These are phyloP conservation scores for Brachionus sp. DNA, from an alignment of 1,140 invertebrate genomes.

Conservation along the genomic window DNA sequence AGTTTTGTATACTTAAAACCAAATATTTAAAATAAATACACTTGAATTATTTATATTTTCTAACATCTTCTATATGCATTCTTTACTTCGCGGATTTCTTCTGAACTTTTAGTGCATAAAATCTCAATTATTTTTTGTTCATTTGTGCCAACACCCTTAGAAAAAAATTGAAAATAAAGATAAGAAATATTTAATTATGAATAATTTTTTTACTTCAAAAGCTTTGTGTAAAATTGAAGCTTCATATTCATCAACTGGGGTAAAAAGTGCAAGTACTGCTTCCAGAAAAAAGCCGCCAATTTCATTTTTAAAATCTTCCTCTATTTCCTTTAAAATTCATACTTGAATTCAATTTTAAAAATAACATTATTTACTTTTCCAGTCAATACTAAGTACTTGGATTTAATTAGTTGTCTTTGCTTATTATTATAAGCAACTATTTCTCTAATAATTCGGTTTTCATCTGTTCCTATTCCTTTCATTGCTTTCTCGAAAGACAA, in stretches of 20 bases:
- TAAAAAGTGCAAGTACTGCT: conserved; percentile 77
- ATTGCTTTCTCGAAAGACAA: conserved; percentile 56
- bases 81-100: conserved; percentile 2
- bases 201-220: background rate
- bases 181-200: background rate
- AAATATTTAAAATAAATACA: no score
- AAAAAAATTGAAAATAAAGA: background rate
- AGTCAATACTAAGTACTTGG: conserved; percentile 50
- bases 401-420: conserved; percentile 59
- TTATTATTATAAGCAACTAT: conserved; percentile 58
- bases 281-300: conserved; percentile 79
- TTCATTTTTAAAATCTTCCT: conserved; percentile 78
- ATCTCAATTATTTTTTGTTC: conserved; percentile 36
- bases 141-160: background rate
- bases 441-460: conserved; percentile 61
- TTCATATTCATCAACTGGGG: conserved; percentile 53
- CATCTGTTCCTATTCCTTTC: conserved; percentile 62
- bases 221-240: conserved; percentile 54
- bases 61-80: background rate
- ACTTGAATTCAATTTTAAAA: background rate
- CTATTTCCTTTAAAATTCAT: conserved; percentile 66
- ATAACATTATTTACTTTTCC: background rate
- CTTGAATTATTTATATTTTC: background rate
- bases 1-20: conserved; percentile 55
- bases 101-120: background rate